Conservation (phyloP, 2,797 vertebrate species). For the Urocyon cinereoargenteus region DNA sequence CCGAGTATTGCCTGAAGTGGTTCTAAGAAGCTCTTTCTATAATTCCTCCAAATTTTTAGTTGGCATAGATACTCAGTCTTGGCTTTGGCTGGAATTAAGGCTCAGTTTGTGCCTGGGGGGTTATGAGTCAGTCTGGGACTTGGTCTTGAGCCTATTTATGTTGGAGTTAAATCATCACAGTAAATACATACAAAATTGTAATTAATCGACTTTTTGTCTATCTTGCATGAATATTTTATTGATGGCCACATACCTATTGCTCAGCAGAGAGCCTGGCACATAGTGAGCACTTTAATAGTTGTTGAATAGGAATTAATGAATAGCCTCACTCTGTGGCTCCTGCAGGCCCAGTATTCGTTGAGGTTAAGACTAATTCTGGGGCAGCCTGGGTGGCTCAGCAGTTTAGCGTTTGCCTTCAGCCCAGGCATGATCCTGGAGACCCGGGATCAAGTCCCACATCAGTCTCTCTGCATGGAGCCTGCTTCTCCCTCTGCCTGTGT, state of each 20-base stretch:
- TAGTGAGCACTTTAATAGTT: neutral
- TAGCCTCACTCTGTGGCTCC: neutral
- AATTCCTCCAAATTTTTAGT: conserved; percentile 14
- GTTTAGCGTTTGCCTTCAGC: too few species aligned
- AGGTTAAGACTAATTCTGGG: neutral
- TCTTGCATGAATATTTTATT: neutral
- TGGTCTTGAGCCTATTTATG: neutral
- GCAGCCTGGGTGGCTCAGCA: too few species aligned
- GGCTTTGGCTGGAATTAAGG: neutral
- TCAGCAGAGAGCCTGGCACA: neutral
- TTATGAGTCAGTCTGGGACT: conserved; percentile 9
- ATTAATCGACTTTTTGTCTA: neutral
- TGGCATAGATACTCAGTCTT: neutral
- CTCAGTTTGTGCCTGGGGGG: neutral
- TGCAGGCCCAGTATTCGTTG: neutral
- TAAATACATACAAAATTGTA: neutral
- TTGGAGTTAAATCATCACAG: neutral
- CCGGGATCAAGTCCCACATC: too few species aligned
- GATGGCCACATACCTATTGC: neutral
- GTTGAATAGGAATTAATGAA: neutral
- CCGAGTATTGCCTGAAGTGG: neutral
- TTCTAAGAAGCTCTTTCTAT: conserved; percentile 39
- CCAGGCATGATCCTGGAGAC: too few species aligned
- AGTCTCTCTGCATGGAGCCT: too few species aligned
- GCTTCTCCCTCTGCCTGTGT: too few species aligned